A percentile compares a stretch with the other conserved stretches of the same genome.
phyloP scores from a whole-genome alignment of 2,113 vertebrate genomes.

The Charadrius vociferus region DNA sequence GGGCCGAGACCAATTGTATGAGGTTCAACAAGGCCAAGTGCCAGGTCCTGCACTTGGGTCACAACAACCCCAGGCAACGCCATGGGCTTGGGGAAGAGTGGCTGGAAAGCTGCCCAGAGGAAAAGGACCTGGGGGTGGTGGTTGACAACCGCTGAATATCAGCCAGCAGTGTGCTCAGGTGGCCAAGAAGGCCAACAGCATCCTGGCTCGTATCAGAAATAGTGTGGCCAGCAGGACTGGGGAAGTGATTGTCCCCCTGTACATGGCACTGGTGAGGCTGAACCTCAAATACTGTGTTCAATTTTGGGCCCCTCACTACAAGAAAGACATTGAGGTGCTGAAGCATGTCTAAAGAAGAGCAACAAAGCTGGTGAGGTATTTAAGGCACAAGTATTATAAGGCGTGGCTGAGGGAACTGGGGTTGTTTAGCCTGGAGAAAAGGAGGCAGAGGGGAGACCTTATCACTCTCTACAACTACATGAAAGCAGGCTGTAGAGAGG shows the following conservation, averaged over 20 bases:
- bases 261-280: background rate
- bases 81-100: background rate
- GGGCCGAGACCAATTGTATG: background rate
- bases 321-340: too few species aligned
- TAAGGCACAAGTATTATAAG: background rate
- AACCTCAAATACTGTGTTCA: background rate
- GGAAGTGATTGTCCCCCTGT: background rate
- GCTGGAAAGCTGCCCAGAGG: background rate
- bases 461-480: background rate
- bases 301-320: background rate
- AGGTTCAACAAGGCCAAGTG: background rate
- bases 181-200: background rate
- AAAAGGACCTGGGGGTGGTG: background rate
- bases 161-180: background rate
- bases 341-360: background rate
- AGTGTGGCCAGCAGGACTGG: background rate
- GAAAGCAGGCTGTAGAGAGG: background rate
- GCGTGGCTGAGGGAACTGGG: background rate
- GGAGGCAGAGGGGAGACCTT: background rate
- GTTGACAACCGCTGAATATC: background rate
- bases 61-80: background rate
- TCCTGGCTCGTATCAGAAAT: background rate
- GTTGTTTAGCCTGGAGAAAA: background rate
- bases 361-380: background rate
- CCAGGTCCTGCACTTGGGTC: background rate